Evolutionary conservation across 2,888 invertebrate species (phyloP), one percentile per base, ranked within the genome.

Genomic region (Cepaea hortensis): DNA sequence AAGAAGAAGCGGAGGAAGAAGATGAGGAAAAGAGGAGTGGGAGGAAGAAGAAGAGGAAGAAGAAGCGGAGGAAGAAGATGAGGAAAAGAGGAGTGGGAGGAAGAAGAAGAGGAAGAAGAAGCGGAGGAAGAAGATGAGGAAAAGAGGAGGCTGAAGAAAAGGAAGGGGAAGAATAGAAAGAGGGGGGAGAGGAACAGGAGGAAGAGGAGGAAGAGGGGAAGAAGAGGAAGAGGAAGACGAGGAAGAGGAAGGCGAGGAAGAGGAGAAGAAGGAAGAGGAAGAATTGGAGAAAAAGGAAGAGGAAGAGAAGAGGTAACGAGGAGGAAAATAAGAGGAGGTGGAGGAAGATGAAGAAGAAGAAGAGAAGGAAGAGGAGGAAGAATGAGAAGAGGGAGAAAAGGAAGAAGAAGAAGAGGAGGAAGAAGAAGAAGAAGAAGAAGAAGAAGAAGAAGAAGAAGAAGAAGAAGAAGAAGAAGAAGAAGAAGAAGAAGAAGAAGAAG

Each of bases 401-500:
- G 35, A 35, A 35, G 35, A 18, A 3, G n/a, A 13, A 1, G 18
- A 68, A 20, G 18, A 68, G 1, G 0, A 18, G n/a, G n/a, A 13
- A 1, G 18, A 68, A 20, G 18, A 68, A 20, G 0, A 0, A 20
- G n/a, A 18, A 65, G 0, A 65, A 2, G 18, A 2, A 13, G 2
- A 18, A 18, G 0, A 84, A n/a, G 55, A 18, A 84, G 76, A 76
- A 61, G 61, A 11, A 75, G 15, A 55, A 55, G 55, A 23, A 84
- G 55, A 72, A 61, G 35, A 35, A 72, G 65, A 72, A 68, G 35
- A 83, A 72, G 20, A 70, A 18, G 73, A 62, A 68, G 20, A 13
- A 77, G 76, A 85, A 46, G 61, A 46, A 76, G 68, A 79, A 48
- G 35, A 46, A 85, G 77, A 68, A 46, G 46, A 62, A 85, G 68